Evolutionary conservation across 2,888 invertebrate species (phyloP).

Genomic region (Amphipyra tragopoginis): DNA sequence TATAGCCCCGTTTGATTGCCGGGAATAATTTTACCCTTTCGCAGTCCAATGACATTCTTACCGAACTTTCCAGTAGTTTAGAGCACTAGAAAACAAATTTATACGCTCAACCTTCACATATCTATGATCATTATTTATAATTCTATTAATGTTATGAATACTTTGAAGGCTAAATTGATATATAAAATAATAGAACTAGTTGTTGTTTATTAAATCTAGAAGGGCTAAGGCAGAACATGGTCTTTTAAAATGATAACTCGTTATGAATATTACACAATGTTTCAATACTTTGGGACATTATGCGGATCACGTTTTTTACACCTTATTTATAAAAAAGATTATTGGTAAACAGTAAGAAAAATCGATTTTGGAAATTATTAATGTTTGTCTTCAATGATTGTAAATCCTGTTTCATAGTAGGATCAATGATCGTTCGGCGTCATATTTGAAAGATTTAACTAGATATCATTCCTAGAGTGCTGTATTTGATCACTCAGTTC

Average conservation of each 20-base stretch:
- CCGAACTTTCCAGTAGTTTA: slow-evolving; percentile 94
- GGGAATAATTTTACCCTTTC: slow-evolving; percentile 95
- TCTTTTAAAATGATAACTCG: no score
- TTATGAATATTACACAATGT: no score
- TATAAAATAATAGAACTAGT: neutral
- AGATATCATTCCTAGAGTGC: neutral
- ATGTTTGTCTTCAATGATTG: neutral
- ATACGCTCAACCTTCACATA: slow-evolving; percentile 77
- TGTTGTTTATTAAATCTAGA: neutral
- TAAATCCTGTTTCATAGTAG: neutral
- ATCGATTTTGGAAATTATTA: no score
- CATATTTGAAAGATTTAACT: slow-evolving; percentile 16
- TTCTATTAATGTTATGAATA: neutral
- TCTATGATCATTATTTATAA: slow-evolving; percentile 6
- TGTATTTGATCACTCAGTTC: slow-evolving; percentile 13
- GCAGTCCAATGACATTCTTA: slow-evolving; percentile 93
- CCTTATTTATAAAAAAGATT: no score
- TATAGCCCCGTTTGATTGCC: slow-evolving; percentile 94
- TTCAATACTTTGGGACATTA: no score
- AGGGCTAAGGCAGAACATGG: neutral
- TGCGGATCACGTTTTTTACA: no score
- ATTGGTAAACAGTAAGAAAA: no score
- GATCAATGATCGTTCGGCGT: slow-evolving; percentile 20
- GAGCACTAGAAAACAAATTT: slow-evolving; percentile 90
- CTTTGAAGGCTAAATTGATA: slow-evolving; percentile 29